Conservation (phyloP, 2,113 vertebrate species). For the Ochotona princeps region DNA sequence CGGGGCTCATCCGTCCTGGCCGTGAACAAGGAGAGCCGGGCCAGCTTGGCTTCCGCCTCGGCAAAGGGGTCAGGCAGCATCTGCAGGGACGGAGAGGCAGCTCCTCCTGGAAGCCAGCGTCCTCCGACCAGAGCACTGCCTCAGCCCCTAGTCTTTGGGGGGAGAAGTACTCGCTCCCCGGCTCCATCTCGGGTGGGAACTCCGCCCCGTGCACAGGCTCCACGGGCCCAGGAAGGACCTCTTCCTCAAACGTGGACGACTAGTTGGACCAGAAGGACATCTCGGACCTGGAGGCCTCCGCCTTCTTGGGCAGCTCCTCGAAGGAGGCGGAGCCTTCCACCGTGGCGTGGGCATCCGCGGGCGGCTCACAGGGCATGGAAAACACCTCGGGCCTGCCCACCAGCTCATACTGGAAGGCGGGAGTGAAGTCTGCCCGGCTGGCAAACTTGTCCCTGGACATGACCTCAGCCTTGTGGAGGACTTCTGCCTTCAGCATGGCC, state of each 20-base stretch:
- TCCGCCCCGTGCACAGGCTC: conserved; percentile 21
- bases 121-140: neutral
- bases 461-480: neutral
- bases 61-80: conserved; percentile 1
- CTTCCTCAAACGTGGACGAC: accelerated
- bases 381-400: neutral
- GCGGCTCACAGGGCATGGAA: accelerated
- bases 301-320: neutral
- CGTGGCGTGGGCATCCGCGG: neutral
- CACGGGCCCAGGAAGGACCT: neutral
- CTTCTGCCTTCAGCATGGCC: conserved; percentile 49
- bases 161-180: neutral
- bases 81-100: neutral
- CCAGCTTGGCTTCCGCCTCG: conserved; percentile 64
- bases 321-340: neutral
- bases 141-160: neutral
- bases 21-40: neutral
- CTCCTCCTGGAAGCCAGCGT: neutral
- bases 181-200: accelerated
- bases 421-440: neutral
- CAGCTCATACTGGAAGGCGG: neutral
- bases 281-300: neutral
- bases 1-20: neutral
- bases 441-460: conserved; percentile 33
- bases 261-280: neutral